These are phyloP conservation scores for Poeciliopsis paucimaculata DNA, from an alignment of 2,797 vertebrate genomes.

Conservation along the genomic window DNA sequence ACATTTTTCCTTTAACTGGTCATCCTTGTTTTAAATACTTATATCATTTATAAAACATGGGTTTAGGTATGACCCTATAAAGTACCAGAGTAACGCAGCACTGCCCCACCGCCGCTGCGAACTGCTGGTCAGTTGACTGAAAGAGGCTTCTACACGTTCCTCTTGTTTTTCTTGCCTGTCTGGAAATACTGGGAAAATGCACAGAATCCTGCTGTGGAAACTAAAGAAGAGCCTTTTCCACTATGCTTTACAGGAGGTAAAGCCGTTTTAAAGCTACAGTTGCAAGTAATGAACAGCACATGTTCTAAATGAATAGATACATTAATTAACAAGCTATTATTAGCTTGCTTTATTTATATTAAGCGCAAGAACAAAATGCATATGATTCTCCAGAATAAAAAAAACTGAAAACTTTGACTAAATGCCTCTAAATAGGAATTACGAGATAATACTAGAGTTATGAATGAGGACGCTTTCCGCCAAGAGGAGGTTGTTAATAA, in stretches of 20 bases:
- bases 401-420: not conserved
- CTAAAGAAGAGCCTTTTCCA: not conserved
- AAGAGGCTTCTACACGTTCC: not conserved
- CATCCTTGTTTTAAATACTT: not conserved
- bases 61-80: not conserved
- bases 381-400: not conserved
- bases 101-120: not conserved
- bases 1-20: not conserved
- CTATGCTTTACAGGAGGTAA: not conserved
- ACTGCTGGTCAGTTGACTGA: not conserved
- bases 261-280: not conserved
- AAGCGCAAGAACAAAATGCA: not conserved
- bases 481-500: conserved; percentile 9
- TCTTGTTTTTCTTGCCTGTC: not conserved
- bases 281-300: not conserved
- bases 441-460: not conserved
- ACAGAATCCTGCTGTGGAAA: not conserved
- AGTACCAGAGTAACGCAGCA: not conserved
- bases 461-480: not conserved
- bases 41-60: not conserved
- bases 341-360: not conserved
- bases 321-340: not conserved
- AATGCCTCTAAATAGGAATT: not conserved
- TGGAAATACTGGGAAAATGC: not conserved
- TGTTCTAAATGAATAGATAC: not conserved